phyloP scores from a whole-genome alignment of 2,797 vertebrate species.

The Rhinatrema bivittatum region DNA sequence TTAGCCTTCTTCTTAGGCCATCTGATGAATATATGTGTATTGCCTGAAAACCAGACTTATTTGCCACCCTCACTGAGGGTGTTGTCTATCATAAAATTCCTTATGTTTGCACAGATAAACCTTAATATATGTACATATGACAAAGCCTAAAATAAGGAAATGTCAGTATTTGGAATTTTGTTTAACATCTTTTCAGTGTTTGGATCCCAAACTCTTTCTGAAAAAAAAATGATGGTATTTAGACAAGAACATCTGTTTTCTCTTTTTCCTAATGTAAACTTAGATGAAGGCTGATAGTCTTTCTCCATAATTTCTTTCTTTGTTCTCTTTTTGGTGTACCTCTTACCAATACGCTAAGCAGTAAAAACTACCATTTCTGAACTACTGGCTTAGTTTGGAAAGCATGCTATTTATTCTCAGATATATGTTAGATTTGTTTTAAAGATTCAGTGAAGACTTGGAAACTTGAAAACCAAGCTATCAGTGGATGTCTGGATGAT shows the following conservation, averaged over 20 bases:
- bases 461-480: too few species aligned
- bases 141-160: slow-evolving; percentile 37
- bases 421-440: too few species aligned
- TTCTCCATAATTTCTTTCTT: not conserved
- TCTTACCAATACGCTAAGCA: too few species aligned
- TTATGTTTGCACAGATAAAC: slow-evolving; percentile 27
- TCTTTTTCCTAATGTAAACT: slow-evolving; percentile 45
- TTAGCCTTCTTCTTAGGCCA: too few species aligned
- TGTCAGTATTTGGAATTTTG: slow-evolving; percentile 42
- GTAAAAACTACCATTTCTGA: too few species aligned
- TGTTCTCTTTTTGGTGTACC: slow-evolving; percentile 1
- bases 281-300: slow-evolving; percentile 23
- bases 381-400: too few species aligned
- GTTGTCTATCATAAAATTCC: slow-evolving; percentile 5
- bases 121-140: slow-evolving; percentile 26
- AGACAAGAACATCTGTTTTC: slow-evolving; percentile 54
- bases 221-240: slow-evolving; percentile 36
- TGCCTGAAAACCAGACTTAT: too few species aligned
- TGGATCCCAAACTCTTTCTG: slow-evolving; percentile 28
- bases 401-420: too few species aligned
- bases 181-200: slow-evolving; percentile 46
- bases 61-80: too few species aligned
- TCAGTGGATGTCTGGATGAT: too few species aligned
- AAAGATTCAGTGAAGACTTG: too few species aligned
- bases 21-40: too few species aligned